These are phyloP conservation scores for Jaculus jaculus DNA, from an alignment of 2,113 vertebrate genomes.

Conservation along the genomic window DNA sequence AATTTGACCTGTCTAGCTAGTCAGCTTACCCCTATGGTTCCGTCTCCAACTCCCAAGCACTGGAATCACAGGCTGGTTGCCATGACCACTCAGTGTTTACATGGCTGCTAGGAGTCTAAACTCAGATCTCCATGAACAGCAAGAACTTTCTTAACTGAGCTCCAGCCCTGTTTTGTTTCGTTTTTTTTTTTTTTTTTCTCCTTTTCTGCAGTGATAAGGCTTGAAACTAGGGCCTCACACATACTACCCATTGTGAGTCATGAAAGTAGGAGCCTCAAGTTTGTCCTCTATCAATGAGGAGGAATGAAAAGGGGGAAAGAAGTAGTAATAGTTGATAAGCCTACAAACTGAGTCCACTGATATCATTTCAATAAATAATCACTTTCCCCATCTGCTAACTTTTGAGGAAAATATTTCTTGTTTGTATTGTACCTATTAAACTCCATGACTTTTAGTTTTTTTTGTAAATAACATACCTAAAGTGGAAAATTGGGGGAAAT, in stretches of 20 bases:
- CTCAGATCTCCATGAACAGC: too few relatives aligned
- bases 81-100: too few relatives aligned
- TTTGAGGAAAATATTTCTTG: background rate
- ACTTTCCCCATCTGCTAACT: background rate
- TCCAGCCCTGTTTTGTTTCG: too few relatives aligned
- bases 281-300: background rate
- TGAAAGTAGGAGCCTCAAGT: background rate
- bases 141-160: too few relatives aligned
- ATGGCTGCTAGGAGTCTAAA: too few relatives aligned
- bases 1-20: too few relatives aligned
- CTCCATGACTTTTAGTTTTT: background rate
- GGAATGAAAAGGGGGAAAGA: background rate
- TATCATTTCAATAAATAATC: background rate
- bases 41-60: too few relatives aligned
- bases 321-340: background rate
- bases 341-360: background rate
- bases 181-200: background rate
- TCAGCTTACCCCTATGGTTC: too few relatives aligned
- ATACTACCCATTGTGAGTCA: background rate
- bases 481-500: background rate
- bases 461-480: background rate
- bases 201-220: background rate
- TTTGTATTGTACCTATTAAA: slow-evolving; percentile 24
- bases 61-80: too few relatives aligned
- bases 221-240: background rate